Percentiles rank a stretch among this genome's conserved stretches.
phyloP scores from a whole-genome alignment of 2,888 invertebrate genomes.

The Hemistola chrysoprasaria region DNA sequence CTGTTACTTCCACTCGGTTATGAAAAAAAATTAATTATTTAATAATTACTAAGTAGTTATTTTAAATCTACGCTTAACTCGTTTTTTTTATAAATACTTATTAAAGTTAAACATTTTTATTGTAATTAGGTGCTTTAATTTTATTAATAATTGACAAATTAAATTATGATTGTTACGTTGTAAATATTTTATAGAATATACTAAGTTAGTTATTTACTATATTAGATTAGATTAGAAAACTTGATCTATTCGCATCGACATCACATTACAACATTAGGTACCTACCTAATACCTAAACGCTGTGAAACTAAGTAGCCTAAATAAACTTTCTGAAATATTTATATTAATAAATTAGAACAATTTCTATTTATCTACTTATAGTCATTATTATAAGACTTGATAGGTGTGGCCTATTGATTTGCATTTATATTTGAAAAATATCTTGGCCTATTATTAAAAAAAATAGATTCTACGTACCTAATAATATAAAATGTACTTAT shows the following conservation, averaged over 20 bases:
- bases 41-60: constrained; percentile 30
- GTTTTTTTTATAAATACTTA: constrained; percentile 31
- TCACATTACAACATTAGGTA: constrained; percentile 8
- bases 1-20: constrained; percentile 50
- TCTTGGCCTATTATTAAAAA: too few species aligned
- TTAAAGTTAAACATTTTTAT: constrained; percentile 19
- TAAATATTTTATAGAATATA: constrained; percentile 46
- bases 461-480: too few species aligned
- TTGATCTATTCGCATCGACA: constrained; percentile 23
- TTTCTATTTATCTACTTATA: constrained; percentile 11
- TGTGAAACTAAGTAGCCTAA: constrained; percentile 20
- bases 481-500: too few species aligned
- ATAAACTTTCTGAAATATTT: constrained; percentile 14
- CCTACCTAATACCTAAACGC: constrained; percentile 11
- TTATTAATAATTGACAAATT: constrained; percentile 29
- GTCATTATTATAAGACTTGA: too few species aligned
- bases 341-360: constrained; percentile 11
- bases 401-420: too few species aligned
- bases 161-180: constrained; percentile 42
- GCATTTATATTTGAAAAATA: too few species aligned
- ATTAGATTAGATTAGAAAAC: constrained; percentile 21
- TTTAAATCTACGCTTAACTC: constrained; percentile 31
- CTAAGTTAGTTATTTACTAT: constrained; percentile 32
- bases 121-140: constrained; percentile 31
- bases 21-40: constrained; percentile 35